These are phyloP conservation scores for Crypturellus undulatus DNA, from an alignment of 2,113 vertebrate species.

Conservation along the genomic window DNA sequence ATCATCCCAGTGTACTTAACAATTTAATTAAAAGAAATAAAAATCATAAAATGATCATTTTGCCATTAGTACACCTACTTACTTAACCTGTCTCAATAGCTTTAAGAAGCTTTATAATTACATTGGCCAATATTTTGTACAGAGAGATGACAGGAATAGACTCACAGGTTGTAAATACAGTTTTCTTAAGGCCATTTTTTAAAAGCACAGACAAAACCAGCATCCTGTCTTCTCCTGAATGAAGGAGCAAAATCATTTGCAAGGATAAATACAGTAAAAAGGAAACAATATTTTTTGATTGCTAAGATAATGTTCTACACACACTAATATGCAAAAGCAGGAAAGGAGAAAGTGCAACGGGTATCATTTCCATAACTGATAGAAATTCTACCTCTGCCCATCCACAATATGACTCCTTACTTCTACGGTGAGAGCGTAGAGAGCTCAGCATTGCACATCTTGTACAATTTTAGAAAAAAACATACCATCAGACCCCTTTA, in stretches of 20 bases:
- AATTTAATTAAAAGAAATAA: neutral
- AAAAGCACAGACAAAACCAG: neutral
- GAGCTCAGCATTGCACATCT: neutral
- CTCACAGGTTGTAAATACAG: neutral
- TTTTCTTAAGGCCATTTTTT: neutral
- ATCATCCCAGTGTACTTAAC: neutral
- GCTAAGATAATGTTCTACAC: neutral
- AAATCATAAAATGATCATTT: neutral
- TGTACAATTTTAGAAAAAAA: neutral
- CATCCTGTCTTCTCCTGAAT: rapidly evolving
- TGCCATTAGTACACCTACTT: neutral
- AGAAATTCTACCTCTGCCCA: neutral
- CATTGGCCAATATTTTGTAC: neutral
- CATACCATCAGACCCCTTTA: neutral
- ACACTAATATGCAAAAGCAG: neutral
- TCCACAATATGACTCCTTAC: neutral
- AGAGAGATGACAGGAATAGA: neutral
- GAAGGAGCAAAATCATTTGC: neutral
- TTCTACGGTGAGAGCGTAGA: neutral
- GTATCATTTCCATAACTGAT: neutral
- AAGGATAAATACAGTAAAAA: neutral
- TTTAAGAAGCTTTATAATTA: neutral
- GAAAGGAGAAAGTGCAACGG: neutral
- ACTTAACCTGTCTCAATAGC: neutral
- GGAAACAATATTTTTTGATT: neutral